Evolutionary conservation across 2,888 invertebrate genomes (phyloP).

Genomic region (Amphipyra tragopoginis): DNA sequence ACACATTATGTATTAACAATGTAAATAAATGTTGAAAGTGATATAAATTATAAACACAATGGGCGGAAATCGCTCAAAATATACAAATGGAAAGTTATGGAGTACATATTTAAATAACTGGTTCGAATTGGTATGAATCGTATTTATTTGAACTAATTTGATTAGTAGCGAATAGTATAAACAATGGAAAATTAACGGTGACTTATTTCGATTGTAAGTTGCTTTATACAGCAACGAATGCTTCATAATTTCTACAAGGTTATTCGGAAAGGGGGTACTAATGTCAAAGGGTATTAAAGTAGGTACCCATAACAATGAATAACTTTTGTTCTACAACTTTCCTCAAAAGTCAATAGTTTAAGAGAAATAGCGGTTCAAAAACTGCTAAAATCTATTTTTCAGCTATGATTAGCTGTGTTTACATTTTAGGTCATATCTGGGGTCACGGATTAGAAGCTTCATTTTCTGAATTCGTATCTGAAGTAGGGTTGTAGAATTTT

Average conservation of each 20-base stretch:
- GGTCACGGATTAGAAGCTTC: too few relatives aligned
- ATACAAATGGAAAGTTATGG: constrained; percentile 29
- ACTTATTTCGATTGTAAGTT: constrained; percentile 20
- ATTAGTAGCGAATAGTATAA: constrained; percentile 23
- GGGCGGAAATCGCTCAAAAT: constrained; percentile 36
- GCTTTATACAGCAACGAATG: constrained; percentile 3
- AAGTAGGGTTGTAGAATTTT: too few relatives aligned
- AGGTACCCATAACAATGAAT: too few relatives aligned
- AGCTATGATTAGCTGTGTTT: too few relatives aligned
- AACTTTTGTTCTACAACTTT: too few relatives aligned
- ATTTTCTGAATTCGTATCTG: too few relatives aligned
- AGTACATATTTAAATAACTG: constrained; percentile 27
- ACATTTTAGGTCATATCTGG: too few relatives aligned
- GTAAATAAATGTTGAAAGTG: constrained; percentile 24
- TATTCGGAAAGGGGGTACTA: too few relatives aligned
- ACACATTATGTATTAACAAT: constrained; percentile 23
- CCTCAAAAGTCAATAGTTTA: too few relatives aligned
- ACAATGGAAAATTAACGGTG: constrained; percentile 32
- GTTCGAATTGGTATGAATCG: constrained; percentile 24
- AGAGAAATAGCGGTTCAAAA: too few relatives aligned
- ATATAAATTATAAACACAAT: constrained; percentile 39
- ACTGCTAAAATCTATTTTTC: too few relatives aligned
- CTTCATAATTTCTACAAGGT: constrained; percentile 4
- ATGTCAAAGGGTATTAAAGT: too few relatives aligned
- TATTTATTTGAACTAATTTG: constrained; percentile 39